phyloP scores from a whole-genome alignment of 2,888 invertebrate genomes.

The Candidula unifasciata region DNA sequence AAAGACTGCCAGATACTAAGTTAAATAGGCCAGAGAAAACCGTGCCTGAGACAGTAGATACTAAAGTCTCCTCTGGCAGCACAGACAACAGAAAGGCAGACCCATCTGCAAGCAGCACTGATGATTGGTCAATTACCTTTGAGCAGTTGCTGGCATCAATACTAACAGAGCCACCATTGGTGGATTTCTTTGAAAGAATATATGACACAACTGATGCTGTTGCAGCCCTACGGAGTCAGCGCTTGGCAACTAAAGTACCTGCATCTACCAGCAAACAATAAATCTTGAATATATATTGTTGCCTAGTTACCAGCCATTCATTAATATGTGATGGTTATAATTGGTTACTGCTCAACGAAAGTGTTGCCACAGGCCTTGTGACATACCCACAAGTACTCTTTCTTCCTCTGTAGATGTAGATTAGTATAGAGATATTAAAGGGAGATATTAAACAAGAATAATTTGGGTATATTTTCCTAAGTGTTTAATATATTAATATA shows the following conservation, averaged over 20 bases:
- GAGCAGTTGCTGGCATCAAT: slow-evolving; percentile 93
- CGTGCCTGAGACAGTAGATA: neutral
- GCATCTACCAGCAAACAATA: slow-evolving; percentile 28
- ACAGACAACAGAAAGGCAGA: neutral
- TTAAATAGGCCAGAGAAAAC: neutral
- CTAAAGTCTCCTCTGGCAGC: neutral
- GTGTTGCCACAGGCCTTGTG: no score
- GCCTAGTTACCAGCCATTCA: no score
- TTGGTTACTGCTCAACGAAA: no score
- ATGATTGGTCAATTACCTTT: slow-evolving; percentile 88
- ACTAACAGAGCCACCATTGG: slow-evolving; percentile 85
- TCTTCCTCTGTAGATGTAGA: no score
- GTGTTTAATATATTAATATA: no score
- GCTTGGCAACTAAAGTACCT: slow-evolving; percentile 59
- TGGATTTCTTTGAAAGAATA: slow-evolving; percentile 85
- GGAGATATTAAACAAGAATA: no score
- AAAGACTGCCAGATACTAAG: slow-evolving; percentile 62
- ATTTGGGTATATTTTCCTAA: no score
- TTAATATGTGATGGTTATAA: no score
- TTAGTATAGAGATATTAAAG: no score
- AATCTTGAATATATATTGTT: neutral
- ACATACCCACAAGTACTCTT: no score
- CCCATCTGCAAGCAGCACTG: slow-evolving; percentile 48
- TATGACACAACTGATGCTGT: slow-evolving; percentile 78
- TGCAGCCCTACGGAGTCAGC: slow-evolving; percentile 69